phyloP scores from a whole-genome alignment of 2,888 invertebrate species.

The Biston betularia region DNA sequence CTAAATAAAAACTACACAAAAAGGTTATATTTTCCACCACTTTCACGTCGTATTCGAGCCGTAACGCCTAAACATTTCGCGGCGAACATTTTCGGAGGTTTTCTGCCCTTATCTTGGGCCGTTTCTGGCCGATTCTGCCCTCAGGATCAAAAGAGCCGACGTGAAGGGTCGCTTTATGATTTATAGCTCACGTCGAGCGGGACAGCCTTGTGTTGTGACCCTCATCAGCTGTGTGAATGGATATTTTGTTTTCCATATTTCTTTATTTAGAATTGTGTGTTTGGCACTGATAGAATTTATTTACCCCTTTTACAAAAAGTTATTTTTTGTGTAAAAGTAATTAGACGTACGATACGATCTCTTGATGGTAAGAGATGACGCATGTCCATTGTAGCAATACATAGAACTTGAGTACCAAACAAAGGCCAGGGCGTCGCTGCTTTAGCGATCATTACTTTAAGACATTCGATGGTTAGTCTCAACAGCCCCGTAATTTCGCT shows the following conservation, averaged over 20 bases:
- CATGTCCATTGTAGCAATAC: no score
- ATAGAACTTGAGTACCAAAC: no score
- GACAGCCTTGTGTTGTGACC: conserved; percentile 35
- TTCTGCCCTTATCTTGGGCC: conserved; percentile 25
- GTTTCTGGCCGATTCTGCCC: conserved; percentile 10
- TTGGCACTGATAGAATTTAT: conserved; percentile 20
- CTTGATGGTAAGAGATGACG: no score
- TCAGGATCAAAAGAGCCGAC: conserved; percentile 37
- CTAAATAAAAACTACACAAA: conserved; percentile 13
- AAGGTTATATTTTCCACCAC: conserved; percentile 25
- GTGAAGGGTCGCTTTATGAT: conserved; percentile 40
- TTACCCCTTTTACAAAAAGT: conserved; percentile 1
- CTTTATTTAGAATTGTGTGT: conserved; percentile 31
- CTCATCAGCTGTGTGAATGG: conserved; percentile 37
- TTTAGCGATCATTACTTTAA: no score
- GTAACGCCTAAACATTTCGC: conserved; percentile 18
- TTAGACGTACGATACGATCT: no score
- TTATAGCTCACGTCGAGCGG: conserved; percentile 37
- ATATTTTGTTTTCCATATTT: conserved; percentile 39
- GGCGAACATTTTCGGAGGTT: conserved; percentile 15
- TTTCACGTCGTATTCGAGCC: conserved; percentile 19
- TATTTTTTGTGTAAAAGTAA: no score
- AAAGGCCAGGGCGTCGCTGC: no score
- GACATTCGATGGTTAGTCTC: no score
- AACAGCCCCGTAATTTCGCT: no score